Percentiles rank a stretch among this genome's conserved stretches.
phyloP scores from a whole-genome alignment of 2,113 vertebrate genomes.

The Ochotona curzoniae region DNA sequence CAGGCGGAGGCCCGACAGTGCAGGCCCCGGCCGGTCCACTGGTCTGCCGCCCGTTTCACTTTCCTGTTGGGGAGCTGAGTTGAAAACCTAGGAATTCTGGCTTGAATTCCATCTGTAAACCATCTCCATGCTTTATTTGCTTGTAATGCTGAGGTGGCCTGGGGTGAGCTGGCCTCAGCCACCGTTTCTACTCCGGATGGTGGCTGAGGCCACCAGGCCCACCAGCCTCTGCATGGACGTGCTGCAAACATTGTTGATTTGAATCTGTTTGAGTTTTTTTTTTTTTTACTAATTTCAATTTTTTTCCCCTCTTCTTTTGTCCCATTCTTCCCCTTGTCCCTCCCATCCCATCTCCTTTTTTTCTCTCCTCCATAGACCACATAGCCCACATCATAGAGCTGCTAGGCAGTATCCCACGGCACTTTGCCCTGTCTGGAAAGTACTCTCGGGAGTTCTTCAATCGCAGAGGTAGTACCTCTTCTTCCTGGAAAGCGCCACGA shows the following conservation, averaged over 20 bases:
- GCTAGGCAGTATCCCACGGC: conserved; percentile 99
- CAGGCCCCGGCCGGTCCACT: conserved; percentile 1
- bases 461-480: conserved; percentile 99
- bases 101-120: conserved; percentile 82
- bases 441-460: conserved; percentile 99
- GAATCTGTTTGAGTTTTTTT: conserved; percentile 87
- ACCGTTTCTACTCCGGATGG: conserved; percentile 76
- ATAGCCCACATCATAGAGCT: conserved; percentile 99
- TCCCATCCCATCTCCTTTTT: conserved; percentile 86
- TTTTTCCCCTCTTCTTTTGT: conserved; percentile 87
- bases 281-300: conserved; percentile 91
- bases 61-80: conserved; percentile 75
- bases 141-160: conserved; percentile 82
- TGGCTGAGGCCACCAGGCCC: conserved; percentile 81
- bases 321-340: conserved; percentile 84
- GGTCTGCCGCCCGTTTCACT: conserved; percentile 72
- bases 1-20: conserved; percentile 73
- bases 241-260: conserved; percentile 88
- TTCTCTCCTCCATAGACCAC: conserved; percentile 97
- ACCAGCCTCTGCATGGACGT: conserved; percentile 86
- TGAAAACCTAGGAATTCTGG: conserved; percentile 80
- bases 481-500: conserved; percentile 90
- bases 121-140: conserved; percentile 87
- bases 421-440: conserved; percentile 99
- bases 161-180: conserved; percentile 80